Evolutionary conservation across 2,113 vertebrate species (phyloP), one percentile per base, ranked within the genome.

Genomic region (Condylura cristata): DNA sequence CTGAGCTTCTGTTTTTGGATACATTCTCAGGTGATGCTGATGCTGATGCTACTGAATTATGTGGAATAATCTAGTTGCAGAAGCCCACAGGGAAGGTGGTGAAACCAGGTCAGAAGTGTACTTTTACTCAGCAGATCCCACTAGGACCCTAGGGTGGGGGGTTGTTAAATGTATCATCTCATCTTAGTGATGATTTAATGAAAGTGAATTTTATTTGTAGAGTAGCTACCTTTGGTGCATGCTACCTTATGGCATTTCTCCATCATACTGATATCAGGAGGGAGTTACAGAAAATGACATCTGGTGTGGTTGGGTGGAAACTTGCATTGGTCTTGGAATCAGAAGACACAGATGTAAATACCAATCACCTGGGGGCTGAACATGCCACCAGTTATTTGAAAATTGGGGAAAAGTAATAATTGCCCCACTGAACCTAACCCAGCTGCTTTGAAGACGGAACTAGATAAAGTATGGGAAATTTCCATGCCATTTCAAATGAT

Each of bases 281-380:
- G 46, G 20, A 30, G 39, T 72, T 32, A 30, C 1, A 10, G 1
- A 11, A 90, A 78, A 44, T 26, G 9, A 82, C 2, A 28, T 4
- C 0, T 3, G 1, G 8, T 3, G 8, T 5, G 30, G 44, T 9
- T 1, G 68, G 30, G 22, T 32, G 10, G 30, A 81, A 44, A 53
- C 12, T 26, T 28, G 6, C 24, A 6, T 24, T 56, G 32, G 13
- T 30, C n/a, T 79, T n/a, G 8, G 32, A 51, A 44, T 39, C 34
- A 32, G 48, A 75, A 81, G 32, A 24, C 30, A 22, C 3, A 44
- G 0, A 9, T 8, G 4, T 32, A 34, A 72, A 41, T 30, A 16
- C 7, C 37, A 58, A 51, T 68, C 3, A 18, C 32, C 8, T 3
- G 9, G 68, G 30, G 0, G 0, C 24, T 37, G 34, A 46, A 30